Base-by-base conservation (phyloP, 2,888 invertebrate genomes). In the Fragum sueziense region DNA sequence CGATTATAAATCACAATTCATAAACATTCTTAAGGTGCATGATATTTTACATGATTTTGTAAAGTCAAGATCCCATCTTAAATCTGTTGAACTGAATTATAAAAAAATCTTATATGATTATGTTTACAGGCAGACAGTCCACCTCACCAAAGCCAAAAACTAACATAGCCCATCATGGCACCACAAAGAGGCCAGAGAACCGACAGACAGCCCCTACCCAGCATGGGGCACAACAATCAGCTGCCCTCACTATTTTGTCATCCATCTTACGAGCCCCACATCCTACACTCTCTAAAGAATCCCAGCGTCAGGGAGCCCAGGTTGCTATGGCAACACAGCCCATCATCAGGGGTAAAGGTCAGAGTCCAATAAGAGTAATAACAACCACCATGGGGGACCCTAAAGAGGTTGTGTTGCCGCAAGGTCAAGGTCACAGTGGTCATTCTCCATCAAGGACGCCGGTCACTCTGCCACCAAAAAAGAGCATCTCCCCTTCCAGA, bases 401-500 rank as follows among this genome's bases (percentile, higher is more conserved):
- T 51, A 71, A 7, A 41, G 27, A 27, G n/a, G 47, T 47, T 4
- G 17, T 14, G 4, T 41, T 33, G 31, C 29, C 17, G 27, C 47
- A 6, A 54, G 70, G 37, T 71, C 74, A 41, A 51, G 74, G 71
- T 9, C 70, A 29, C 47, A 71, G 31, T 14, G 51, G 67, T 34
- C 70, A 74, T 2, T 74, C 80, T 6, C 84, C 80, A 2, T 79
- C 84, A 27, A 76, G 84, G 25, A 76, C 61, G 22, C 80, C 84
- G 31, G 80, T 77, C 29, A 84, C 80, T 17, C 22, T 87, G 27
- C 85, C 86, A 54, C 84, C 86, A 34, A 85, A 87, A 75, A 86
- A 86, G 61, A 83, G 85, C 54, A 47, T 85, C 22, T 87, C 87
- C 11, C 87, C 87, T 31, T 86, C 86, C 20, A 80, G 86, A 70